A percentile compares a stretch with the other conserved stretches of the same genome.
phyloP scores from a whole-genome alignment of 2,888 invertebrate species.

The Mythimna ferrago region DNA sequence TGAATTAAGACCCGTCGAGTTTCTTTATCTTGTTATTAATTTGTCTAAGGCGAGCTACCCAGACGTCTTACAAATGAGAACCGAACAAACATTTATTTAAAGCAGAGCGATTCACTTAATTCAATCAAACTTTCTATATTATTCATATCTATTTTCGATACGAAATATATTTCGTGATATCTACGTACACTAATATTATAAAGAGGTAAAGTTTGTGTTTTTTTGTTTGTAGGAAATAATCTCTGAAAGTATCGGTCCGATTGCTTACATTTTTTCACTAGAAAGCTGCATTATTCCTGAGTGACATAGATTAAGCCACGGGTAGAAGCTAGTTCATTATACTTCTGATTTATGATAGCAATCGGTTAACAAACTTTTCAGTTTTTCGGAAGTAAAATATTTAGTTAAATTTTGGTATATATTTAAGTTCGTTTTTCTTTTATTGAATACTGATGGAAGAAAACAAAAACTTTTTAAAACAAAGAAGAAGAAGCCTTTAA shows the following conservation, averaged over 20 bases:
- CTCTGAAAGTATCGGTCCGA: no score
- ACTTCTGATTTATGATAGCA: conserved; percentile 2
- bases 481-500: background rate
- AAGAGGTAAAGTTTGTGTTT: no score
- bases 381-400: background rate
- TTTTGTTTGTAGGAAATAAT: no score
- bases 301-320: no score
- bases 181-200: no score
- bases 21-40: conserved; percentile 91
- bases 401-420: conserved; percentile 13
- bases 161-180: conserved; percentile 19
- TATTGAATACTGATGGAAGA: background rate
- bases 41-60: conserved; percentile 84
- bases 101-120: conserved; percentile 69
- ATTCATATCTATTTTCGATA: conserved; percentile 60
- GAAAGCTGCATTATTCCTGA: no score
- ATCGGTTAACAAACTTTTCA: background rate
- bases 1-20: conserved; percentile 89
- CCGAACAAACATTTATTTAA: conserved; percentile 83
- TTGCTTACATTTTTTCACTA: no score
- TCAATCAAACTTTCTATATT: conserved; percentile 67
- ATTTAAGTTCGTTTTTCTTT: conserved; percentile 27
- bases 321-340: conserved; percentile 1
- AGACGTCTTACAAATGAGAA: conserved; percentile 88
- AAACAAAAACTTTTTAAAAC: background rate